phyloP scores from a whole-genome alignment of 2,888 invertebrate species.

The Trissolcus japonicus region DNA sequence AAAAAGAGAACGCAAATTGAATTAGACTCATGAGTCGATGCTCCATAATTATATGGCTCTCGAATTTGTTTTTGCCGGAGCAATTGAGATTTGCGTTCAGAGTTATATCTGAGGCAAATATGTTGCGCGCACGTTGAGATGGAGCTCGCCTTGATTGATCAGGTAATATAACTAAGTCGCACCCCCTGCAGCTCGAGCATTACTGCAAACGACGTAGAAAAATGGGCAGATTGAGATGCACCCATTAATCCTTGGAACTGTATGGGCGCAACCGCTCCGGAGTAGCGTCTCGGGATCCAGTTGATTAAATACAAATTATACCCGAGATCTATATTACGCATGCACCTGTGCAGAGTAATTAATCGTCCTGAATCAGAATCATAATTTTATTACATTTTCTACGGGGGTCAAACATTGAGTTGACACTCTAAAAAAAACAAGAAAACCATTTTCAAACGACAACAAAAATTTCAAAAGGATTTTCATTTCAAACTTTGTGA shows the following conservation, averaged over 20 bases:
- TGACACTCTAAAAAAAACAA: too few relatives aligned
- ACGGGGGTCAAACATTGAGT: too few relatives aligned
- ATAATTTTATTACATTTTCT: too few relatives aligned
- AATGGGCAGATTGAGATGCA: slow-evolving; percentile 75
- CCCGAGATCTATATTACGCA: slow-evolving; percentile 59
- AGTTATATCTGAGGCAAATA: slow-evolving; percentile 49
- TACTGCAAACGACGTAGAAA: slow-evolving; percentile 73
- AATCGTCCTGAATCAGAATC: slow-evolving; percentile 29
- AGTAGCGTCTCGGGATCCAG: slow-evolving; percentile 54
- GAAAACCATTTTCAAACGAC: too few relatives aligned
- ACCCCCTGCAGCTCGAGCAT: slow-evolving; percentile 74
- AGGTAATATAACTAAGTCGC: slow-evolving; percentile 74
- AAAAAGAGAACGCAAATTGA: slow-evolving; percentile 11
- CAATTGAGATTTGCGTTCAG: slow-evolving; percentile 36
- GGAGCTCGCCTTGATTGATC: slow-evolving; percentile 73
- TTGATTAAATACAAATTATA: slow-evolving; percentile 59
- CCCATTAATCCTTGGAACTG: slow-evolving; percentile 72
- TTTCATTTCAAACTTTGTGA: too few relatives aligned
- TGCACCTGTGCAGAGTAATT: slow-evolving; percentile 15
- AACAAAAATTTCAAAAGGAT: too few relatives aligned
- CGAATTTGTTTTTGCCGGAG: slow-evolving; percentile 41
- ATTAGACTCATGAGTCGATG: slow-evolving; percentile 24
- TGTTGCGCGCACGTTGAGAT: slow-evolving; percentile 64
- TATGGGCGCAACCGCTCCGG: slow-evolving; percentile 56
- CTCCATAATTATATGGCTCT: slow-evolving; percentile 45